These are phyloP conservation scores for Paralichthys olivaceus DNA, from an alignment of 2,113 vertebrate genomes.

Conservation along the genomic window DNA sequence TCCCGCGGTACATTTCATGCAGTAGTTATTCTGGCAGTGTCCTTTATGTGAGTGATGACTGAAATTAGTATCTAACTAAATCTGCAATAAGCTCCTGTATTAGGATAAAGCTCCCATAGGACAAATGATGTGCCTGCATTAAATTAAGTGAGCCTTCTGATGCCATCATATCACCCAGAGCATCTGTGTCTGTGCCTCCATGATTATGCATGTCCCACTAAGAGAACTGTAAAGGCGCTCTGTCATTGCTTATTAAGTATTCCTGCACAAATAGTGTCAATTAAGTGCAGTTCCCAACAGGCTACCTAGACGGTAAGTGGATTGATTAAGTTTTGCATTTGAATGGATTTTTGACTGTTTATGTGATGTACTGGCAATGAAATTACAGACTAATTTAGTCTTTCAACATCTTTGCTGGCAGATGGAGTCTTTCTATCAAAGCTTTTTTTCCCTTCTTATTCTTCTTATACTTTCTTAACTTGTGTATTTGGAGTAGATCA, in stretches of 20 bases:
- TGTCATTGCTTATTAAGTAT: conserved; percentile 66
- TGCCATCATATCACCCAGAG: conserved; percentile 69
- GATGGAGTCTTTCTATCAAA: neutral
- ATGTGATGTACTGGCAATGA: conserved; percentile 28
- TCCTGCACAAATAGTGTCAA: conserved; percentile 66
- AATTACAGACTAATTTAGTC: conserved; percentile 33
- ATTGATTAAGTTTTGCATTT: conserved; percentile 64
- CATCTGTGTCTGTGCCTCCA: conserved; percentile 72
- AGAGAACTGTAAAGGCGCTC: conserved; percentile 69
- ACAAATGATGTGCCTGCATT: conserved; percentile 69
- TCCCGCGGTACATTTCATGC: conserved; percentile 30
- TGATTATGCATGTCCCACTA: conserved; percentile 70
- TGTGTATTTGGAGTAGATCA: conserved; percentile 18
- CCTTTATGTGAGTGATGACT: conserved; percentile 54
- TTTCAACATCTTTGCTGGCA: conserved; percentile 3
- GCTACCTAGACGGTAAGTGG: conserved; percentile 48
- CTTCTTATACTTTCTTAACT: neutral
- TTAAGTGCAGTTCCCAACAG: conserved; percentile 62
- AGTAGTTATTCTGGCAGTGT: conserved; percentile 25
- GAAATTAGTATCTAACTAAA: conserved; percentile 66
- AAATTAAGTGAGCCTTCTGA: conserved; percentile 74
- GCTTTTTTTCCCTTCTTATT: neutral
- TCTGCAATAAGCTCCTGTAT: conserved; percentile 64
- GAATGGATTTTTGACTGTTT: conserved; percentile 44
- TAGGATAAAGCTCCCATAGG: conserved; percentile 58